Base-by-base conservation (phyloP, 2,888 invertebrate species). In the Andrena hattorfiana region DNA sequence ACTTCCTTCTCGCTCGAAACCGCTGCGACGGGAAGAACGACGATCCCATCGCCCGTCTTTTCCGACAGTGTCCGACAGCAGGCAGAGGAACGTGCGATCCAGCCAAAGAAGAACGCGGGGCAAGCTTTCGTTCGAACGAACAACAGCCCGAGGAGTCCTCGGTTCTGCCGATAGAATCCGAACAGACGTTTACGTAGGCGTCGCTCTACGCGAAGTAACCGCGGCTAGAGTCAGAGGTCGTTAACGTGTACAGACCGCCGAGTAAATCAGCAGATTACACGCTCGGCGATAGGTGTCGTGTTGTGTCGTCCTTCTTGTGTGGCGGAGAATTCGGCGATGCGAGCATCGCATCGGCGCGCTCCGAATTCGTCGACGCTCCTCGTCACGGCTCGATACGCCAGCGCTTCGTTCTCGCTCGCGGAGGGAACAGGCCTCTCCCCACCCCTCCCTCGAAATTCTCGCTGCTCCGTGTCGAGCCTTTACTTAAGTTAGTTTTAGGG, bases 31-130 rank as follows among this genome's bases (percentile, higher is more conserved):
- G 13, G 42, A 42, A 16, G 16, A 13, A 16, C 16, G 16, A 42
- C 42, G 42, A 42, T 4, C 42, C 42, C 42, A 5, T 42, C 42
- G 13, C 42, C 8, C 32, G 5, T 5, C 13, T 2, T 10, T 13
- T 8, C 23, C 8, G 4, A n/a, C 16, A 7, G 42, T 26, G 7
- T 48, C 28, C 28, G 59, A 13, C 16, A 63, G 51, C 13, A 10
- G 10, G 5, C 26, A 5, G 20, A 56, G 73, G 62, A n/a, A 66
- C 66, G 32, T 35, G 49, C 62, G 68, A 83, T 72, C 87, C 89
- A 90, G 86, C 90, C 90, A 91, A 91, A 91, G 91, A 91, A 89
- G 83, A 84, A 74, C 66, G 49, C 68, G 32, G 48, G 2, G 6
- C 20, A 20, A 30, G 23, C 16, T 13, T 42, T 60, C 70, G 48